Evolutionary conservation across 2,113 vertebrate species (phyloP).

Genomic region (Pluvialis apricaria): DNA sequence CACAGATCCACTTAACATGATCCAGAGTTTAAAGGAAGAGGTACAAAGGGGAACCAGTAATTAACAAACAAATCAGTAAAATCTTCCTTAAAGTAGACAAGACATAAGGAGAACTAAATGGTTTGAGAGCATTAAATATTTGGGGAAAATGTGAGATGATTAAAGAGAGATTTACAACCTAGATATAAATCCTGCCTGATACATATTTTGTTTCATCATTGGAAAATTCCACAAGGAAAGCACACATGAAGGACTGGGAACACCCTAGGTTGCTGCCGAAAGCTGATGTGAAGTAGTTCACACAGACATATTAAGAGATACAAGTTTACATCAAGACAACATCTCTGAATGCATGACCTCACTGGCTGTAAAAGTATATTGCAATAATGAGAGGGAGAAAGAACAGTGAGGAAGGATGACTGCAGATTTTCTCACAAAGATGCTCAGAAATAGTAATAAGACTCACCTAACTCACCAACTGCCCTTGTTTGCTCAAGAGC

Average conservation of each 20-base stretch:
- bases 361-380: neutral
- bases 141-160: neutral
- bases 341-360: conserved; percentile 13
- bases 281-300: conserved; percentile 5
- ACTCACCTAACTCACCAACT: neutral
- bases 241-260: neutral
- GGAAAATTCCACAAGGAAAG: conserved; percentile 11
- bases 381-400: neutral
- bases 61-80: neutral
- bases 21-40: neutral
- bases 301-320: neutral
- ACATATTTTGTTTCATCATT: neutral
- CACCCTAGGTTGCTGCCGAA: neutral
- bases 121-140: neutral
- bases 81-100: neutral
- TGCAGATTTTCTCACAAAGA: neutral
- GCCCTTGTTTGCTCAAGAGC: neutral
- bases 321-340: neutral
- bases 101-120: neutral
- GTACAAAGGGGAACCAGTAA: neutral
- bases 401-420: neutral
- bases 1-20: neutral
- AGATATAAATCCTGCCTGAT: neutral
- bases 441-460: neutral
- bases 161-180: neutral